Conservation (phyloP, 2,113 vertebrate species). For the Camelus bactrianus region DNA sequence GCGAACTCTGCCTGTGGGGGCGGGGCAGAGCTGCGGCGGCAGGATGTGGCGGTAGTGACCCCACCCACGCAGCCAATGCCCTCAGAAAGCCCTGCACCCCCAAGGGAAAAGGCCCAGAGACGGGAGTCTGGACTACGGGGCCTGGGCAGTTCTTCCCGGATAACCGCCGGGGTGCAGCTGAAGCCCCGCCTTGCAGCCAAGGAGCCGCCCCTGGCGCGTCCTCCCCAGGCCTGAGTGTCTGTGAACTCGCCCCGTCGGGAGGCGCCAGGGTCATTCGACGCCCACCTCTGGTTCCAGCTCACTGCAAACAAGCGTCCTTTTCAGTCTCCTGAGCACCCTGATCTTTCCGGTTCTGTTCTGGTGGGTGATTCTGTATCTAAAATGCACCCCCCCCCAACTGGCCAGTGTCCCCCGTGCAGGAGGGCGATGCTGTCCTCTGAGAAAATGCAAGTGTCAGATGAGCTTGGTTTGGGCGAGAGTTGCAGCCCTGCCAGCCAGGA, state of each 20-base stretch:
- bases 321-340: accelerated
- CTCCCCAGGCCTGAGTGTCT: not conserved
- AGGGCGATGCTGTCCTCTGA: not conserved
- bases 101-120: not conserved
- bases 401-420: too few relatives aligned
- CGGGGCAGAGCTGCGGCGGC: accelerated
- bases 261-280: not conserved
- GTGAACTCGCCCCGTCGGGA: too few relatives aligned
- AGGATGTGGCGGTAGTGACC: not conserved
- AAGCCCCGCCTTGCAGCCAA: too few relatives aligned
- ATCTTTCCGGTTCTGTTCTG: not conserved
- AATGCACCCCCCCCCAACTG: too few relatives aligned
- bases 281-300: not conserved
- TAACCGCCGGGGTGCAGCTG: too few relatives aligned
- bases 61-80: not conserved
- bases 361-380: not conserved
- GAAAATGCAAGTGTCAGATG: accelerated
- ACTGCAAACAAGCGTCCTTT: accelerated
- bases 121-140: accelerated
- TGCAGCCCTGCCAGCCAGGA: not conserved
- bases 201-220: not conserved
- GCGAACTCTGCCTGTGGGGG: constrained; percentile 94
- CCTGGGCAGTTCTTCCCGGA: too few relatives aligned
- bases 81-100: not conserved
- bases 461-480: not conserved